Percentiles rank a stretch among this genome's conserved stretches.
These are phyloP conservation scores for Tor tambroides DNA, from an alignment of 2,113 vertebrate species.

Conservation along the genomic window DNA sequence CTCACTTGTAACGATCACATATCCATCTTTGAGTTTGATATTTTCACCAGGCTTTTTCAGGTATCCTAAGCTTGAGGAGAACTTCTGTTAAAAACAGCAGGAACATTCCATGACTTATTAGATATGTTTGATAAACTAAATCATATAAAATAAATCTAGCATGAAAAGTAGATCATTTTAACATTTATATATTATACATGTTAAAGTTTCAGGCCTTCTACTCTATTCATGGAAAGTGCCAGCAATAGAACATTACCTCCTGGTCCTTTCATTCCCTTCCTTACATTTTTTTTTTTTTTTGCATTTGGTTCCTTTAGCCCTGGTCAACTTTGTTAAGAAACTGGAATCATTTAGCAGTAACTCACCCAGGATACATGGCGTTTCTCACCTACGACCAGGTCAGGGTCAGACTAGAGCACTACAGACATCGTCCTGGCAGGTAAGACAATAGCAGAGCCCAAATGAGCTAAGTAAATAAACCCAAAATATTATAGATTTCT, in stretches of 20 bases:
- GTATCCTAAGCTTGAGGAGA: constrained; percentile 62
- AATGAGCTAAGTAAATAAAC: background rate
- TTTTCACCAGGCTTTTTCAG: constrained; percentile 90
- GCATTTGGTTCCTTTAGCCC: constrained; percentile 69
- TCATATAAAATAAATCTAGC: background rate
- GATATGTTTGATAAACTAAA: background rate
- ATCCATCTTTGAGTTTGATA: constrained; percentile 90
- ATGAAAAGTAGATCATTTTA: background rate
- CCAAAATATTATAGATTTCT: background rate
- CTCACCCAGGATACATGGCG: constrained; percentile 89
- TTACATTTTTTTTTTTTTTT: background rate
- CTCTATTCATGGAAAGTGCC: background rate
- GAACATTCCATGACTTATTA: background rate
- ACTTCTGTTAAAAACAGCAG: background rate
- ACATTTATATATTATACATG: background rate
- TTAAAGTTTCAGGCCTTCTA: background rate
- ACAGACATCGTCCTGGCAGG: constrained; percentile 83
- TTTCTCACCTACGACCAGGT: constrained; percentile 90
- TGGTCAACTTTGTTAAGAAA: constrained; percentile 84
- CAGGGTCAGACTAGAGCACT: constrained; percentile 73
- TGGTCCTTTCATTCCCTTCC: background rate
- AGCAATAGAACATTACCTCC: too few relatives aligned
- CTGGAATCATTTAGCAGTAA: constrained; percentile 86
- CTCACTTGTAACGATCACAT: constrained; percentile 85
- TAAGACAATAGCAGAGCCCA: constrained; percentile 46